Conservation (phyloP, 2,797 vertebrate species). For the Pangasius djambal region DNA sequence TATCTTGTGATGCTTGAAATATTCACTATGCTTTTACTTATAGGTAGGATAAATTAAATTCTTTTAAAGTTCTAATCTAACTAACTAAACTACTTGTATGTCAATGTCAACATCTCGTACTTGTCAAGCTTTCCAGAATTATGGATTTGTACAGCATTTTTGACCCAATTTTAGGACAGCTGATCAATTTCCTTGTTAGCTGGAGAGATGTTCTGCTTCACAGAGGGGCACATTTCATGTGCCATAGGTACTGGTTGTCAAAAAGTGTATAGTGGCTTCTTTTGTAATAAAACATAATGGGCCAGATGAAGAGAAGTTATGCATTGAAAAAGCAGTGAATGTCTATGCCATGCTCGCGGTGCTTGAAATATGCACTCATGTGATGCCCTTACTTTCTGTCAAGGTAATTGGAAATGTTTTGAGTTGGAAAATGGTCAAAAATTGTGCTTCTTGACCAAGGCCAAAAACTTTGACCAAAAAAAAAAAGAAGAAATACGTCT, state of each 20-base stretch:
- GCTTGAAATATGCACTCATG: too few species aligned
- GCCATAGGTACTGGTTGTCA: constrained; percentile 1
- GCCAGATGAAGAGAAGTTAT: background rate
- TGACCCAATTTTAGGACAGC: background rate
- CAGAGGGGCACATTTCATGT: background rate
- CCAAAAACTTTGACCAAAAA: too few species aligned
- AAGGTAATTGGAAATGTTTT: too few species aligned
- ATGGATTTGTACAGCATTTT: background rate
- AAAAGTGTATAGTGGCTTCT: background rate
- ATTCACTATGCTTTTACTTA: background rate
- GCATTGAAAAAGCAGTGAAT: background rate
- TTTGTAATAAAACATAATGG: background rate
- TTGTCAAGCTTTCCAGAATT: background rate
- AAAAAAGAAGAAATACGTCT: too few species aligned
- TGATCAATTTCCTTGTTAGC: background rate
- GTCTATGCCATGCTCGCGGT: too few species aligned
- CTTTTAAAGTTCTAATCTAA: background rate
- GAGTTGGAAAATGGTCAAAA: too few species aligned
- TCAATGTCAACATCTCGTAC: background rate
- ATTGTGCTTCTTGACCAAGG: too few species aligned
- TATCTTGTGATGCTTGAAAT: background rate
- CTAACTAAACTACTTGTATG: background rate
- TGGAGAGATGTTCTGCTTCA: background rate
- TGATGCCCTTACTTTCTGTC: too few species aligned
- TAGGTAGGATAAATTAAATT: background rate